Evolutionary conservation across 2,888 invertebrate genomes (phyloP).

Genomic region (Tachina grossa): DNA sequence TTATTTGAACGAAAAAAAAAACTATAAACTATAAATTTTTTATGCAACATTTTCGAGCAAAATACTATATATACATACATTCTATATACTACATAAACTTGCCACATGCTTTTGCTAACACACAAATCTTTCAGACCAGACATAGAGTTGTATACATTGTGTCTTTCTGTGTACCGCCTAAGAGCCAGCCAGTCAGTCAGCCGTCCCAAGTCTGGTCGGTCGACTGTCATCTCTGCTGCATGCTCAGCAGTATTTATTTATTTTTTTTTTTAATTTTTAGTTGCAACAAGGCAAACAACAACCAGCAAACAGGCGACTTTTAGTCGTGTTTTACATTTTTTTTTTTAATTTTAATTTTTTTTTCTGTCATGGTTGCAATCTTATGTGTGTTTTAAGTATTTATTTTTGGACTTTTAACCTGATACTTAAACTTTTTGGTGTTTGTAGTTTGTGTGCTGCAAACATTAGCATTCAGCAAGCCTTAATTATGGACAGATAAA

Average conservation of each 20-base stretch:
- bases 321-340: slow-evolving; percentile 65
- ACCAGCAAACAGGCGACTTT: slow-evolving; percentile 68
- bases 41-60: slow-evolving; percentile 43
- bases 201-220: slow-evolving; percentile 66
- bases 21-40: slow-evolving; percentile 32
- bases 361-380: slow-evolving; percentile 62
- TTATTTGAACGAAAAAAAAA: slow-evolving; percentile 21
- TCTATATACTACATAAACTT: slow-evolving; percentile 47
- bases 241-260: slow-evolving; percentile 27
- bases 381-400: slow-evolving; percentile 62
- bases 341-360: slow-evolving; percentile 18
- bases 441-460: slow-evolving; percentile 22
- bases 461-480: slow-evolving; percentile 51
- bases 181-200: slow-evolving; percentile 69
- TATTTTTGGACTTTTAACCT: slow-evolving; percentile 72
- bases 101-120: slow-evolving; percentile 57
- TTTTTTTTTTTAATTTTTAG: slow-evolving; percentile 36
- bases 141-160: slow-evolving; percentile 58
- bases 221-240: slow-evolving; percentile 64
- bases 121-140: slow-evolving; percentile 58
- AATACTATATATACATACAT: slow-evolving; percentile 1
- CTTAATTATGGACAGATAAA: slow-evolving; percentile 67
- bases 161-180: slow-evolving; percentile 54
- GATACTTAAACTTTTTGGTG: slow-evolving; percentile 57
- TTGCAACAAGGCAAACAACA: slow-evolving; percentile 67